Base-by-base conservation (phyloP, 2,888 invertebrate species). In the Steinernema carpocapsae region DNA sequence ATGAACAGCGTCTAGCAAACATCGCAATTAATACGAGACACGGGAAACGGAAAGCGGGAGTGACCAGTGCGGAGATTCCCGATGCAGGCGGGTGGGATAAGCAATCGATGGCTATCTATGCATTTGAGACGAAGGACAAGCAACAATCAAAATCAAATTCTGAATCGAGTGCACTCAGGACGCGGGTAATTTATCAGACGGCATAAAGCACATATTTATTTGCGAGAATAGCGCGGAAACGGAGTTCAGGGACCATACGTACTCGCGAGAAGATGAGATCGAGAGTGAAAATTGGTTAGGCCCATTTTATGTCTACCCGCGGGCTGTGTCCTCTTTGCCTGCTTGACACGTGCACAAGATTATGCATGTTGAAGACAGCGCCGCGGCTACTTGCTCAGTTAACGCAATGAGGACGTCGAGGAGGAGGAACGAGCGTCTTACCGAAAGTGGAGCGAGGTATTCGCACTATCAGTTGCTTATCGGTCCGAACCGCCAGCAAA, bases 261-360 rank as follows among this genome's bases (percentile, higher is more conserved):
- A 6, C 4, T 29, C 32, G 64, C 26, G 64, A 64, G 64, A 19
- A 64, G 64, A 64, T 2, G 32, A 64, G 64, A 64, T 29, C 64
- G 64, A 29, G 56, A 56, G 64, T 64, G 64, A 64, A 64, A 64
- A 64, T 64, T 64, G 64, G 29, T 64, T 64, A 17, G 64, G 64
- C 29, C 64, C 64, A 64, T 29, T 64, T 64, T 64, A 29, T 64
- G 24, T 64, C 64, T 29, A 7, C 29, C 3, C 64, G 64, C 64
- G 64, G 3, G 64, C 64, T 26, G 26, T 22, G 52, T 52, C 4
- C 48, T 29, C 64, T 64, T 64, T 64, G 12, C 64, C 64, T 64
- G 12, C 64, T 32, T 64, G 32, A 32, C 29, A 29, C 29, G 29
- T 64, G 64, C 64, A 64, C 32, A 37, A 32, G 37, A 29, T 17